phyloP scores from a whole-genome alignment of 2,113 vertebrate genomes.

The Neolamprologus cancellatus region DNA sequence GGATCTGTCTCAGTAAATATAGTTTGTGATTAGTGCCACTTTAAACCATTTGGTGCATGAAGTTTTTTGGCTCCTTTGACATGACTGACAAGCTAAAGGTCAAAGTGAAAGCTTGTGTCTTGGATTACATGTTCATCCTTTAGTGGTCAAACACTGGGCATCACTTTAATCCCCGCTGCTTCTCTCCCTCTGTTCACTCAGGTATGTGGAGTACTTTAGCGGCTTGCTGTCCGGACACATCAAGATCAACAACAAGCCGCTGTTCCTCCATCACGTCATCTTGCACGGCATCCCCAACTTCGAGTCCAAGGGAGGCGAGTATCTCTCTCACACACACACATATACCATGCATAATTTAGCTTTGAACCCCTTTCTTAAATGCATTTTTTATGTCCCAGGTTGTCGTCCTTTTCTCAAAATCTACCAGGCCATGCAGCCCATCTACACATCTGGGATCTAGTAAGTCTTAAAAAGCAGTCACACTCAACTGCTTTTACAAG shows the following conservation, averaged over 20 bases:
- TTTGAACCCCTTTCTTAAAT: not conserved
- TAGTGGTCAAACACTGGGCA: not conserved
- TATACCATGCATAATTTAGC: not conserved
- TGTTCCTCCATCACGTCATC: conserved; percentile 97
- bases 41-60: not conserved
- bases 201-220: conserved; percentile 97
- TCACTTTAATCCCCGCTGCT: not conserved
- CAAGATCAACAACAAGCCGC: conserved; percentile 98
- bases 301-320: conserved; percentile 87
- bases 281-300: conserved; percentile 98
- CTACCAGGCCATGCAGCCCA: conserved; percentile 98
- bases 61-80: not conserved
- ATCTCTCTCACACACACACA: rapidly evolving
- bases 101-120: not conserved
- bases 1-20: not conserved
- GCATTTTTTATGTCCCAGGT: conserved; percentile 69
- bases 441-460: conserved; percentile 99
- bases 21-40: not conserved
- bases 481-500: conserved; percentile 43
- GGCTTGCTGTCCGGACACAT: conserved; percentile 92
- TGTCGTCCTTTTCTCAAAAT: conserved; percentile 98
- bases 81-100: not conserved
- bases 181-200: conserved; percentile 31
- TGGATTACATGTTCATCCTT: not conserved
- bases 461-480: conserved; percentile 66